These are phyloP conservation scores for Alces alces DNA, from an alignment of 2,113 vertebrate genomes.

Conservation along the genomic window DNA sequence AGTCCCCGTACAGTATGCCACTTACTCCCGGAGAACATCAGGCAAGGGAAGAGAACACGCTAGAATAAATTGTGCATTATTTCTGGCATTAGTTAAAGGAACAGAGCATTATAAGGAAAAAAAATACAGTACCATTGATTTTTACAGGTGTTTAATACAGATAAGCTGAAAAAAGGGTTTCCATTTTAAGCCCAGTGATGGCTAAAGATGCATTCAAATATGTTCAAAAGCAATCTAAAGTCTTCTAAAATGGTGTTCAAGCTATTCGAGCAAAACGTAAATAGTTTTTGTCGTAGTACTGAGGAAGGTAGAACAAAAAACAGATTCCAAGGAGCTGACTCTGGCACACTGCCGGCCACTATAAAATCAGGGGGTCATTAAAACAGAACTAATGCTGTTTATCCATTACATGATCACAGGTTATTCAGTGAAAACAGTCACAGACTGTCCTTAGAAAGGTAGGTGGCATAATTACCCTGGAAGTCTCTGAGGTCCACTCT, in stretches of 20 bases:
- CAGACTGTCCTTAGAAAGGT: constrained; percentile 40
- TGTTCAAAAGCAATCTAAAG: constrained; percentile 83
- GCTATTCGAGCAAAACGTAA: constrained; percentile 83
- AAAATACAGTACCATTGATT: constrained; percentile 82
- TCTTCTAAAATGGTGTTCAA: constrained; percentile 81
- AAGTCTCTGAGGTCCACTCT: constrained; percentile 35
- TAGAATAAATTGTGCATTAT: constrained; percentile 76
- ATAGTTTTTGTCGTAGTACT: constrained; percentile 81
- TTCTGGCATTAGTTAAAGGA: constrained; percentile 81
- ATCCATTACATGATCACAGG: constrained; percentile 64
- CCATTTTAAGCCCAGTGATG: constrained; percentile 82
- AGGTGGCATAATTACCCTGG: neutral
- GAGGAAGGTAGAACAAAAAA: constrained; percentile 78
- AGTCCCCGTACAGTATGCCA: constrained; percentile 36
- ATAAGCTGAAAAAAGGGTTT: constrained; percentile 84
- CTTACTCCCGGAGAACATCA: constrained; percentile 66
- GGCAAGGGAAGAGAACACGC: constrained; percentile 60
- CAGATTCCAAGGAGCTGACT: constrained; percentile 74
- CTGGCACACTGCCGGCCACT: constrained; percentile 69
- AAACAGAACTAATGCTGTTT: constrained; percentile 71
- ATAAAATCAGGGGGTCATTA: constrained; percentile 74
- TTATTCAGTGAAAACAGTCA: constrained; percentile 59
- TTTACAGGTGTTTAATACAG: constrained; percentile 88
- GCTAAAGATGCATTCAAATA: constrained; percentile 83
- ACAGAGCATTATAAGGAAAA: constrained; percentile 78